Percentiles rank a stretch among this genome's conserved stretches.
These are phyloP conservation scores for Teleogryllus oceanicus DNA, from an alignment of 2,888 invertebrate species.

Conservation along the genomic window DNA sequence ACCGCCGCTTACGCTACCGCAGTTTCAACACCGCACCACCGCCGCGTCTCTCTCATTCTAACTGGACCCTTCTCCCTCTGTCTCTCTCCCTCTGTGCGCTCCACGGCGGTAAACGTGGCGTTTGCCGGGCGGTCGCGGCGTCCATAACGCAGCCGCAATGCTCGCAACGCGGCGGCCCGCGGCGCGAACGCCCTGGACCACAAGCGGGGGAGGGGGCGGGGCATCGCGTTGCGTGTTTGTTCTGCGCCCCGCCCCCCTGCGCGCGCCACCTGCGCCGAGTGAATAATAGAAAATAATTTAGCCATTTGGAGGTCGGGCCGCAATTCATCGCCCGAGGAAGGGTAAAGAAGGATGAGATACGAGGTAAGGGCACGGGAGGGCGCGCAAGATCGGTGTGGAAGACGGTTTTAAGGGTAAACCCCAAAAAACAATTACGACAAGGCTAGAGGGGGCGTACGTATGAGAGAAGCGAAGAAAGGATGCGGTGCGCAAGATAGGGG, in stretches of 20 bases:
- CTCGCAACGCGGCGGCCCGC: background rate
- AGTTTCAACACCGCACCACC: too few relatives aligned
- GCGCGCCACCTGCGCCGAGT: slow-evolving; percentile 11
- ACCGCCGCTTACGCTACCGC: too few relatives aligned
- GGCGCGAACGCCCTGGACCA: background rate
- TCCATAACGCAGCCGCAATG: too few relatives aligned
- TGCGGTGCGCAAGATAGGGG: background rate
- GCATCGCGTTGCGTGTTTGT: background rate
- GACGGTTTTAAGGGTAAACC: slow-evolving; percentile 32
- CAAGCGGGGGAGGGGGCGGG: background rate
- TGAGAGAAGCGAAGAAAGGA: slow-evolving; percentile 10
- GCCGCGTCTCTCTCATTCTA: too few relatives aligned
- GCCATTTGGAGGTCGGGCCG: slow-evolving; percentile 30
- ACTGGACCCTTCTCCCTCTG: too few relatives aligned
- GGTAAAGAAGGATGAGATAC: slow-evolving; percentile 20
- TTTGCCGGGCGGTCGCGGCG: too few relatives aligned
- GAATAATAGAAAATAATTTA: slow-evolving; percentile 35
- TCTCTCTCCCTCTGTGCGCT: too few relatives aligned
- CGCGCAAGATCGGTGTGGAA: background rate
- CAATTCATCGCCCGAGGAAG: slow-evolving; percentile 19
- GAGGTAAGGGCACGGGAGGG: background rate
- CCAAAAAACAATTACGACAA: slow-evolving; percentile 32
- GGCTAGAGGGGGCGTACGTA: slow-evolving; percentile 18
- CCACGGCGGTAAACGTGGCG: too few relatives aligned
- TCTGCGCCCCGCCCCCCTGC: background rate